Conservation (phyloP, 2,797 vertebrate species). For the Limosa lapponica region DNA sequence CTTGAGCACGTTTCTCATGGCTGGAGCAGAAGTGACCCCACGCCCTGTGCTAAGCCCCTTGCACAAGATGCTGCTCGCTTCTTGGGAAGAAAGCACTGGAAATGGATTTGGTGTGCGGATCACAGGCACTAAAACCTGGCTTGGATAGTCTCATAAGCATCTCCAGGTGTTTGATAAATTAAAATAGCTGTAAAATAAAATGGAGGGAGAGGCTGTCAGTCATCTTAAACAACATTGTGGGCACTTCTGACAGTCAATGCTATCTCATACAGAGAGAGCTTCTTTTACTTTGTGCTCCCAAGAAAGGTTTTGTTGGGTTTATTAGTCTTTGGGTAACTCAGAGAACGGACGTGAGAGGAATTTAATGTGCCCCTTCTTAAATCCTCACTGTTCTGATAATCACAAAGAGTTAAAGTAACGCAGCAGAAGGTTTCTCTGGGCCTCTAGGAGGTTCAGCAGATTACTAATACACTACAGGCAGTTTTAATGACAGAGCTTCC, state of each 20-base stretch:
- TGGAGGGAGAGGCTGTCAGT: constrained; percentile 29
- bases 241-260: constrained; percentile 12
- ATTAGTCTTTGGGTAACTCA: constrained; percentile 44
- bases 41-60: background rate
- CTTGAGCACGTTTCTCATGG: fast-evolving
- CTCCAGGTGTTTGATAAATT: constrained; percentile 1
- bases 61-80: background rate
- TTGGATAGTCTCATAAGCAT: constrained; percentile 15
- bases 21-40: background rate
- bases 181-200: constrained; percentile 46
- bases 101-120: background rate
- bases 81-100: background rate
- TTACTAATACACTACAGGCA: constrained; percentile 68
- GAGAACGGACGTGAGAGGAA: constrained; percentile 27
- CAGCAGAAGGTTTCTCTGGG: constrained; percentile 62
- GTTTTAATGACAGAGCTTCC: constrained; percentile 65
- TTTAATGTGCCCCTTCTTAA: constrained; percentile 38
- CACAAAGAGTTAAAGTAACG: constrained; percentile 54
- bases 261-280: background rate
- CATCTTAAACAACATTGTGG: constrained; percentile 26
- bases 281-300: constrained; percentile 39
- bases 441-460: constrained; percentile 53
- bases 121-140: background rate
- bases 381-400: constrained; percentile 30
- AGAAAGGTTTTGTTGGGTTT: constrained; percentile 46